Evolutionary conservation across 1,140 invertebrate species (phyloP), one percentile per base, ranked within the genome.

Genomic region (Drosophila persimilis): DNA sequence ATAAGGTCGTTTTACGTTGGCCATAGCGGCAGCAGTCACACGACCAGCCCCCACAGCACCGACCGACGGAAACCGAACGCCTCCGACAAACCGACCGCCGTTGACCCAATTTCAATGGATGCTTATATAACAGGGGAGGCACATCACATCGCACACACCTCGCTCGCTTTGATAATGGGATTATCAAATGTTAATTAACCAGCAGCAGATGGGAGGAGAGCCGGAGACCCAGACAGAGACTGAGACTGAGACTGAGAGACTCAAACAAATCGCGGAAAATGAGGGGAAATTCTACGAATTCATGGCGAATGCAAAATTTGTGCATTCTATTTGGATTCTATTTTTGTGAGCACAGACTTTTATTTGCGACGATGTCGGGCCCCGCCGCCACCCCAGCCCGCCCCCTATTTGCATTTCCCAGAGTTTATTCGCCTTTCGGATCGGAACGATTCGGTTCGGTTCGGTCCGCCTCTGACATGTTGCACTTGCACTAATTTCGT

Each of bases 401-500:
- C 35, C 35, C 46, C n/a, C 17, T 39, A 39, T 45, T 70, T 52
- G 65, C 63, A 51, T 61, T 77, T 67, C 35, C 43, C 60, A 86
- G 73, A 86, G 80, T 86, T 85, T 85, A 77, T 85, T 85, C 73
- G 81, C 81, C 80, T 85, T 80, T 85, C 58, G 31, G 65, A 39
- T 69, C 24, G 50, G 46, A 39, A 39, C 35, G 35, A 39, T 39
- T 39, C 61, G 31, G 63, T 47, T 69, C 24, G 50, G 46, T 69
- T 69, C 44, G 24, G 13, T 54, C 60, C 46, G 55, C 64, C 44
- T 74, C 55, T 61, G 39, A 62, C 58, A 74, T 80, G 57, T 85
- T 84, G 80, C 80, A 85, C 80, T 85, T 85, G 80, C 81, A 85
- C 80, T 77, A 72, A 85, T 77, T 85, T 85, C 51, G 47, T 58